These are phyloP conservation scores for Priocnemis perturbator DNA, from an alignment of 2,888 invertebrate genomes.

Conservation along the genomic window DNA sequence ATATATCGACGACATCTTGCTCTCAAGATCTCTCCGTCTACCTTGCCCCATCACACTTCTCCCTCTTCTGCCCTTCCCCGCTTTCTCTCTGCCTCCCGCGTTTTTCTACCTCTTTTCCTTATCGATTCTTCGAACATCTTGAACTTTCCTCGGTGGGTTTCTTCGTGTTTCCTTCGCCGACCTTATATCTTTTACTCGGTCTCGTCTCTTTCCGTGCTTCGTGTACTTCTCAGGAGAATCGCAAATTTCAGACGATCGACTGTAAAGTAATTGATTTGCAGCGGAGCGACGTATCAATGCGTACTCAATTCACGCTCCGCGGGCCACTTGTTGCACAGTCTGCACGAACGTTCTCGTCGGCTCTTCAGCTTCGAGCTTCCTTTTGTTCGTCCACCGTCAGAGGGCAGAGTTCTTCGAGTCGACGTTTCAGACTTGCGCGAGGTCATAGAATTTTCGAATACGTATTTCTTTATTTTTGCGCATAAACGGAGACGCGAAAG, in stretches of 20 bases:
- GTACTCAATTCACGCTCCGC: slow-evolving; percentile 58
- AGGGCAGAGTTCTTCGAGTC: neutral
- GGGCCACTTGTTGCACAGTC: neutral
- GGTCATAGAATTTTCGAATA: too few species aligned
- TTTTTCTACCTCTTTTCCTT: slow-evolving; percentile 5
- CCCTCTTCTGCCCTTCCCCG: slow-evolving; percentile 19
- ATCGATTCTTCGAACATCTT: neutral
- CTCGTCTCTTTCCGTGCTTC: neutral
- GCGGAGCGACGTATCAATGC: slow-evolving; percentile 56
- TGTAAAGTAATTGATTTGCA: slow-evolving; percentile 60
- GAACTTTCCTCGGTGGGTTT: neutral
- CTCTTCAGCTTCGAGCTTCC: too few species aligned
- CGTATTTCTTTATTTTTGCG: too few species aligned
- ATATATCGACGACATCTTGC: slow-evolving; percentile 59
- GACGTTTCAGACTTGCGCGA: neutral
- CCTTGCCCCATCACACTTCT: slow-evolving; percentile 17
- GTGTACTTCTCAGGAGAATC: slow-evolving; percentile 6
- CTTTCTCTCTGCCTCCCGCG: neutral
- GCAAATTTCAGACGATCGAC: slow-evolving; percentile 37
- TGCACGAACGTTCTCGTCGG: too few species aligned
- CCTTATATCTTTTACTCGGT: too few species aligned
- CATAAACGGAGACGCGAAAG: too few species aligned
- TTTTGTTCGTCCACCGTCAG: too few species aligned
- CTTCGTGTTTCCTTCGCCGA: too few species aligned
- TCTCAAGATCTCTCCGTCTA: slow-evolving; percentile 16